Evolutionary conservation across 1,140 invertebrate species (phyloP).

Genomic region (Cydia pomonella): DNA sequence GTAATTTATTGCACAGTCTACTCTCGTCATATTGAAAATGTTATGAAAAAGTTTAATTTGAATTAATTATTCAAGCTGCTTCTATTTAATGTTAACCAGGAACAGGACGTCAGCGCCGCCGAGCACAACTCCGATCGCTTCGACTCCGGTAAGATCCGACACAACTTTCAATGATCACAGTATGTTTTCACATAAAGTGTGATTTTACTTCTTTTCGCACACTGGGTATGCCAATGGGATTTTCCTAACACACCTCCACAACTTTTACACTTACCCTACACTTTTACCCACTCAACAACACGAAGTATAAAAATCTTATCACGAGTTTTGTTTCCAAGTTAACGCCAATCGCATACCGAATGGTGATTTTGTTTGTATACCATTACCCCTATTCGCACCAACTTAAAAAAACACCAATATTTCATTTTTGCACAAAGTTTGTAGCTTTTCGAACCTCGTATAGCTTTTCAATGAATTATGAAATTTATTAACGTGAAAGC

Average conservation of each 20-base stretch:
- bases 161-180: slow-evolving; percentile 34
- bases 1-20: slow-evolving; percentile 1
- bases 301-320: neutral
- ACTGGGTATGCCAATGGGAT: slow-evolving; percentile 20
- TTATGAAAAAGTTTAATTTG: neutral
- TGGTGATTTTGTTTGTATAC: neutral
- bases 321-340: neutral
- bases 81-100: slow-evolving; percentile 46
- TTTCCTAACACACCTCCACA: slow-evolving; percentile 24
- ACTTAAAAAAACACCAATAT: neutral
- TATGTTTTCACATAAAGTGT: neutral
- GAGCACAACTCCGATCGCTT: slow-evolving; percentile 57
- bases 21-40: neutral
- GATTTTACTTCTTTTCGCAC: slow-evolving; percentile 17
- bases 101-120: slow-evolving; percentile 53
- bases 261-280: slow-evolving; percentile 14
- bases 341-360: slow-evolving; percentile 8
- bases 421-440: neutral
- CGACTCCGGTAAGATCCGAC: slow-evolving; percentile 54
- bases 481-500: neutral
- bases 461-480: neutral
- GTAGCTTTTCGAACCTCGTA: neutral
- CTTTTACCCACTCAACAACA: slow-evolving; percentile 15
- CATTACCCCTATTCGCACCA: neutral
- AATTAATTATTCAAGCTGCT: slow-evolving; percentile 18